These are phyloP conservation scores for Aphis craccivora DNA, from an alignment of 1,140 invertebrate genomes.

Conservation along the genomic window DNA sequence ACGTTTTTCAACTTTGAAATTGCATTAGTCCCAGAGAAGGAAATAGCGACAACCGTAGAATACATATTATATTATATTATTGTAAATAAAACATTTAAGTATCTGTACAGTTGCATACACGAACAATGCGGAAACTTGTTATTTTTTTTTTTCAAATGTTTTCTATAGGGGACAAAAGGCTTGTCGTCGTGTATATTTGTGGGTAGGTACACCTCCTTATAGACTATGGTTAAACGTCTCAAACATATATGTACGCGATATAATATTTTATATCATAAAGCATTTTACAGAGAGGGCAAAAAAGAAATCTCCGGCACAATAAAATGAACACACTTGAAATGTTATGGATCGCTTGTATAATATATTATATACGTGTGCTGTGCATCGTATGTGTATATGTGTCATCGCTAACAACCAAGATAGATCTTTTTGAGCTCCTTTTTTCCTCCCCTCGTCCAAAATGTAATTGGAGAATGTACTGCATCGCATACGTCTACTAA, in stretches of 20 bases:
- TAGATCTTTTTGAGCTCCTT: conserved; percentile 33
- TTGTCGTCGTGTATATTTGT: neutral
- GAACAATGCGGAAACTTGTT: conserved; percentile 44
- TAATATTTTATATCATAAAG: conserved; percentile 35
- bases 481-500: neutral
- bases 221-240: conserved; percentile 52
- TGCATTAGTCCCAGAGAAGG: neutral
- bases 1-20: neutral
- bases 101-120: neutral
- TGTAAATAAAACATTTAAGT: conserved; percentile 14
- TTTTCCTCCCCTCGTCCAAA: conserved; percentile 8
- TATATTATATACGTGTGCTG: neutral
- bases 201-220: conserved; percentile 36
- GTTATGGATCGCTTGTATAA: conserved; percentile 52
- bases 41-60: neutral
- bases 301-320: conserved; percentile 48
- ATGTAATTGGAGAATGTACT: conserved; percentile 54
- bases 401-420: conserved; percentile 52
- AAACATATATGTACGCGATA: conserved; percentile 14
- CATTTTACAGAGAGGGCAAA: conserved; percentile 11
- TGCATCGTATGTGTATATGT: neutral
- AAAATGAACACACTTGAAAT: conserved; percentile 56
- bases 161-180: conserved; percentile 41
- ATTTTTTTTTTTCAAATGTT: conserved; percentile 16
- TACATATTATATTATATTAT: neutral